A percentile compares a stretch with the other conserved stretches of the same genome.
These are phyloP conservation scores for Odontophorus gujanensis DNA, from an alignment of 2,113 vertebrate species.

Conservation along the genomic window DNA sequence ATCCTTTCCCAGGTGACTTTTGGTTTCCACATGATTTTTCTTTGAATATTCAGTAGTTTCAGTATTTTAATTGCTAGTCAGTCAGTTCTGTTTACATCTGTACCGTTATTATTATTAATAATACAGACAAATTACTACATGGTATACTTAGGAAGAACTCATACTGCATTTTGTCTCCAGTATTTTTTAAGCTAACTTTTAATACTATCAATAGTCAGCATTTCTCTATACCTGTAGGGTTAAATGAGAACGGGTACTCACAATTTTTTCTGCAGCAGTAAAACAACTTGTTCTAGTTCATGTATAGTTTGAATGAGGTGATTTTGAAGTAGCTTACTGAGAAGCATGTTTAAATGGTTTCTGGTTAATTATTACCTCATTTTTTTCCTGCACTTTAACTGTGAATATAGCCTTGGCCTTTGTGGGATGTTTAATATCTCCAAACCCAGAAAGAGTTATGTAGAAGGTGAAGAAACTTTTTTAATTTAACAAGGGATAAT, in stretches of 20 bases:
- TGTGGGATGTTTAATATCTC: constrained; percentile 8
- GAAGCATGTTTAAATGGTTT: constrained; percentile 45
- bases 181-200: neutral
- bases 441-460: neutral
- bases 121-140: neutral
- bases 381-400: constrained; percentile 15
- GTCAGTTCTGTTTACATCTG: neutral
- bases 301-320: neutral
- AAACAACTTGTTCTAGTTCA: constrained; percentile 45
- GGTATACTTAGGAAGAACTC: neutral
- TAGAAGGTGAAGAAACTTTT: neutral
- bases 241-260: neutral
- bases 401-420: constrained; percentile 52
- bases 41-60: neutral
- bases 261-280: constrained; percentile 5
- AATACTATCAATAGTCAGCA: neutral
- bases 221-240: neutral
- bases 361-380: constrained; percentile 64
- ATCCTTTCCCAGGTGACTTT: neutral
- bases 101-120: neutral
- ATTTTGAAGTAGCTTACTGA: constrained; percentile 41
- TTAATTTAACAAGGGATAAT: neutral
- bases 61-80: constrained; percentile 6
- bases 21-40: neutral
- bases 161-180: neutral